Conservation (phyloP, 2,797 vertebrate genomes). For the Esox lucius region DNA sequence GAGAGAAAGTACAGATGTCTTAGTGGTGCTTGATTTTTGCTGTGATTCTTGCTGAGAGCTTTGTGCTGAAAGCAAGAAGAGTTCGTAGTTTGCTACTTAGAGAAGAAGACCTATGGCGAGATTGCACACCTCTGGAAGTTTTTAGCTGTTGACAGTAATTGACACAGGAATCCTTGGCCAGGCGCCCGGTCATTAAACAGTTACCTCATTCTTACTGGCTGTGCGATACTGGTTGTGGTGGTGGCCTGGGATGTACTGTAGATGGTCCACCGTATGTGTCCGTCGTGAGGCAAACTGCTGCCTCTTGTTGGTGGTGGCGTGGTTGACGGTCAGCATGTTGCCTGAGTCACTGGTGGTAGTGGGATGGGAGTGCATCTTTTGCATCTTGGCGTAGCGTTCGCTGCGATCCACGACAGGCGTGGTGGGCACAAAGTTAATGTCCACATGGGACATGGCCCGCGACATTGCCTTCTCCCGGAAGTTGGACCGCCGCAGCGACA, state of each 20-base stretch:
- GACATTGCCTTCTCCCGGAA: slow-evolving; percentile 86
- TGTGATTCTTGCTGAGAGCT: slow-evolving; percentile 57
- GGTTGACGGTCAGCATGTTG: slow-evolving; percentile 88
- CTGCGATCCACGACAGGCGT: slow-evolving; percentile 86
- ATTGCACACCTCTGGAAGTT: slow-evolving; percentile 24
- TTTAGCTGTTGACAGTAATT: slow-evolving; percentile 12
- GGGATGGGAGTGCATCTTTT: slow-evolving; percentile 96
- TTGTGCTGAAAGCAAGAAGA: slow-evolving; percentile 67
- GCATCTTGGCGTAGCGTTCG: slow-evolving; percentile 82
- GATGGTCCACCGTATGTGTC: slow-evolving; percentile 97
- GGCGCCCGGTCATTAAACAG: slow-evolving; percentile 79
- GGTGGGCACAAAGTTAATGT: slow-evolving; percentile 86
- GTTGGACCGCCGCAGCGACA: slow-evolving; percentile 83
- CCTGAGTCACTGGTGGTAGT: slow-evolving; percentile 89
- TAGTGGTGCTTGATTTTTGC: slow-evolving; percentile 46
- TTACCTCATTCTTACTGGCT: slow-evolving; percentile 98
- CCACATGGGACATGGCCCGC: slow-evolving; percentile 90
- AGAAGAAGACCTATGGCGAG: slow-evolving; percentile 33
- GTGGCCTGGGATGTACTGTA: slow-evolving; percentile 92
- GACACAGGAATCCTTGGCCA: slow-evolving; percentile 19
- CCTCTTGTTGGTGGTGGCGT: slow-evolving; percentile 84
- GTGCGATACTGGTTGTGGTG: slow-evolving; percentile 90
- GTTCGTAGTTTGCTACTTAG: slow-evolving; percentile 40
- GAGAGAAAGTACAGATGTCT: slow-evolving; percentile 53
- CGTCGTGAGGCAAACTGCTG: slow-evolving; percentile 94